Evolutionary conservation across 2,113 vertebrate species (phyloP), one percentile per base, ranked within the genome.

Genomic region (Pogonocichla stellata): DNA sequence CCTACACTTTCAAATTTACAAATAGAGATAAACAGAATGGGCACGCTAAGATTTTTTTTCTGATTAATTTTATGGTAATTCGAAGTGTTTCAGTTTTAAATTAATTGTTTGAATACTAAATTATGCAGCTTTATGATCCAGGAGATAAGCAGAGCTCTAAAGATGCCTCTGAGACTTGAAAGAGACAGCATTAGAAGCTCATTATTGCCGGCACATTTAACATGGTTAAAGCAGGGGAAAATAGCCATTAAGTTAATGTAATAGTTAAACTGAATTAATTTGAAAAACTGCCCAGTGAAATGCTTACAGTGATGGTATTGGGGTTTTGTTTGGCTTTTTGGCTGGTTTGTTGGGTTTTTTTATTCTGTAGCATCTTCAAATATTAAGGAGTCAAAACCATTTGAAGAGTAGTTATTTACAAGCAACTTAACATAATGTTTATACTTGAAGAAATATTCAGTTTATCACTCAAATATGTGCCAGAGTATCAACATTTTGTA

Each of bases 61-160:
- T 97, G 97, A 97, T 97, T 97, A 97, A 98, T 98, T 97, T 97
- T 97, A 96, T 3, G 31, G 95, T 94, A 96, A 98, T 98, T 98
- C 91, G 31, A 86, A 97, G 95, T 95, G 95, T 97, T 98, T 97
- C 88, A 36, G 57, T 96, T 97, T 97, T 98, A 98, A 98, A 98
- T 98, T 97, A 98, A 98, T 98, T 98, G 98, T 98, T 98, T 98
- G 96, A 98, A 98, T 98, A 98, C 97, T 97, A 97, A 98, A 98
- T 98, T 98, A 98, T 97, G 97, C 97, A 97, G 97, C 96, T 98
- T 98, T 98, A 98, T 98, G 98, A 98, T 98, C 97, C 98, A 97
- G 88, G 95, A 98, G 98, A 98, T 98, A 98, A 98, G 98, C 97
- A 96, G 96, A 82, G 92, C 96, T 96, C 96, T 98, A 98, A 98